Conservation (phyloP, 2,888 invertebrate genomes). For the Ennomos erosarius region DNA sequence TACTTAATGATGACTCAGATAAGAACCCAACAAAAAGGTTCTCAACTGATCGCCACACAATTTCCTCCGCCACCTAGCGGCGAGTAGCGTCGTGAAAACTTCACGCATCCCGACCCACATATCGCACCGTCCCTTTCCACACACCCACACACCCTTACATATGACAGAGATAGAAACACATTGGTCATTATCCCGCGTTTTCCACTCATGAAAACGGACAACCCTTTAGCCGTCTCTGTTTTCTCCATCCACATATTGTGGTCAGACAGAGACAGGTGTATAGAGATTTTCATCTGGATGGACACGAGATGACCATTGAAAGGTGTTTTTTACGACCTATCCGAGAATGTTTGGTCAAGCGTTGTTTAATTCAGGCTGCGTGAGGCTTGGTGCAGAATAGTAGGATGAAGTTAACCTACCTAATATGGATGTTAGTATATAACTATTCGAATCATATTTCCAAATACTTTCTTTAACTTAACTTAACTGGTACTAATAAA, state of each 20-base stretch:
- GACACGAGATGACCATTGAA: constrained; percentile 72
- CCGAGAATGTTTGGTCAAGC: constrained; percentile 66
- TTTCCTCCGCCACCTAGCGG: constrained; percentile 77
- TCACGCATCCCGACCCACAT: constrained; percentile 52
- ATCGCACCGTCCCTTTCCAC: constrained; percentile 72
- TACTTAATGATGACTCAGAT: constrained; percentile 1
- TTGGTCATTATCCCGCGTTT: constrained; percentile 69
- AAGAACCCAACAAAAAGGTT: constrained; percentile 35
- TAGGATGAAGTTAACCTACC: too few species aligned
- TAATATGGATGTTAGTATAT: too few species aligned
- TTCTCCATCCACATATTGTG: constrained; percentile 56
- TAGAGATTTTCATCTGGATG: constrained; percentile 60
- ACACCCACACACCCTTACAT: constrained; percentile 74
- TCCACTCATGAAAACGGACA: constrained; percentile 76
- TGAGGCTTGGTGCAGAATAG: constrained; percentile 41
- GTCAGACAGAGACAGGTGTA: constrained; percentile 67
- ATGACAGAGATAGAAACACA: constrained; percentile 78
- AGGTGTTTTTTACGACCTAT: constrained; percentile 68
- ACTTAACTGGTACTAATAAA: too few species aligned
- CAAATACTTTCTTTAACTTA: too few species aligned
- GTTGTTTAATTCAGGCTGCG: constrained; percentile 39
- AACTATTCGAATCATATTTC: too few species aligned
- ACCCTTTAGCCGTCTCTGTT: constrained; percentile 79
- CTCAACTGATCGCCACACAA: constrained; percentile 26
- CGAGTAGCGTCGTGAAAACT: constrained; percentile 72